A percentile compares a stretch with the other conserved stretches of the same genome.
phyloP scores from a whole-genome alignment of 2,113 vertebrate genomes.

The Sturnira hondurensis region DNA sequence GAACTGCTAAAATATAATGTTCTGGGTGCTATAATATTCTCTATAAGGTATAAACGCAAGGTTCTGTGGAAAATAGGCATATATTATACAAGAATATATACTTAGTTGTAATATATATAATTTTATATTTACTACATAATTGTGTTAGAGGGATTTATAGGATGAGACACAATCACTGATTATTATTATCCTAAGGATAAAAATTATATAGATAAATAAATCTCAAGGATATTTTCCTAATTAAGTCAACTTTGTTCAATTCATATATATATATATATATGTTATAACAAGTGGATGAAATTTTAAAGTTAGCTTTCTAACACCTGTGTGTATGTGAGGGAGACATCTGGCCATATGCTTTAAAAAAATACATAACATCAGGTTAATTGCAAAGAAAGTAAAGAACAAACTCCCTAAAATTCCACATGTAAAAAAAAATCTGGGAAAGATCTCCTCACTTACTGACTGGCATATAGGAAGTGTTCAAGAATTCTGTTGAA shows the following conservation, averaged over 20 bases:
- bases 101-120: not conserved
- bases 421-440: not conserved
- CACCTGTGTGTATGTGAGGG: not conserved
- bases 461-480: not conserved
- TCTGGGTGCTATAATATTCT: not conserved
- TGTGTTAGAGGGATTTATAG: not conserved
- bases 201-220: not conserved
- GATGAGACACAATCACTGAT: not conserved
- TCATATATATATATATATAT: not conserved
- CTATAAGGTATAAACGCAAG: not conserved
- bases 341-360: not conserved
- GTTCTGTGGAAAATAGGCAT: not conserved
- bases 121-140: not conserved
- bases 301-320: slow-evolving; percentile 26
- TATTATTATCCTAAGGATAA: not conserved
- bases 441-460: not conserved
- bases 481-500: not conserved
- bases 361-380: not conserved
- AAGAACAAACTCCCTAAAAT: not conserved
- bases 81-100: not conserved
- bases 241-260: not conserved
- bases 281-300: not conserved
- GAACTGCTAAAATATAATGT: not conserved
- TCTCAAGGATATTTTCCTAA: not conserved
- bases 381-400: not conserved